Evolutionary conservation across 2,888 invertebrate genomes (phyloP).

Genomic region (Drosophila borealis): DNA sequence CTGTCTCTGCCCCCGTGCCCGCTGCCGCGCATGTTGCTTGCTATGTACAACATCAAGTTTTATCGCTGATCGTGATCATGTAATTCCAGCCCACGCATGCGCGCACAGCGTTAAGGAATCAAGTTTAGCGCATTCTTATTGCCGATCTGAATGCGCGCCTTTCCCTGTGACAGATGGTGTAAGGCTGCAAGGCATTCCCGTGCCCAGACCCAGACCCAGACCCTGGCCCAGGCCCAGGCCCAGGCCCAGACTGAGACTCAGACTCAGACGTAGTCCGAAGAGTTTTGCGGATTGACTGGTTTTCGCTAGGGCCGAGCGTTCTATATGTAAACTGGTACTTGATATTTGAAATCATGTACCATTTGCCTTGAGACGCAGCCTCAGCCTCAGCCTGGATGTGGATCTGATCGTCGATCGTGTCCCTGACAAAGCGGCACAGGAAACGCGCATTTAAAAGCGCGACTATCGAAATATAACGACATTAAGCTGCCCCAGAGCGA

Average conservation of each 20-base stretch:
- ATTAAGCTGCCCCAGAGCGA: conserved; percentile 37
- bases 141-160: conserved; percentile 67
- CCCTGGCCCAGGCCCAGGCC: conserved; percentile 3
- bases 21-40: conserved; percentile 51
- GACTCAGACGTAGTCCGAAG: conserved; percentile 13
- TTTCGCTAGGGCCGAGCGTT: conserved; percentile 59
- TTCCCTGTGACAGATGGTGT: conserved; percentile 79
- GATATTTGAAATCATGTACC: conserved; percentile 82
- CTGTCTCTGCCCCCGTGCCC: conserved; percentile 19
- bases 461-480: conserved; percentile 80
- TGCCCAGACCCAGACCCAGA: conserved; percentile 43
- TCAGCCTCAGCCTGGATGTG: conserved; percentile 29
- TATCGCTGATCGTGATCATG: conserved; percentile 85
- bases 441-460: conserved; percentile 80
- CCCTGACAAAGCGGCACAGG: conserved; percentile 74
- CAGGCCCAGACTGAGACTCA: conserved; percentile 20
- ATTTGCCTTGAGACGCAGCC: conserved; percentile 71
- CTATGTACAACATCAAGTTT: conserved; percentile 82
- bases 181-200: conserved; percentile 77
- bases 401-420: conserved; percentile 64
- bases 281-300: conserved; percentile 38
- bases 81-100: conserved; percentile 85
- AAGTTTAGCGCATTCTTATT: conserved; percentile 80
- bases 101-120: conserved; percentile 77
- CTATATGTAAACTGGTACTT: conserved; percentile 80